Conservation (phyloP, 1,140 invertebrate species). For the Plodia interpunctella region DNA sequence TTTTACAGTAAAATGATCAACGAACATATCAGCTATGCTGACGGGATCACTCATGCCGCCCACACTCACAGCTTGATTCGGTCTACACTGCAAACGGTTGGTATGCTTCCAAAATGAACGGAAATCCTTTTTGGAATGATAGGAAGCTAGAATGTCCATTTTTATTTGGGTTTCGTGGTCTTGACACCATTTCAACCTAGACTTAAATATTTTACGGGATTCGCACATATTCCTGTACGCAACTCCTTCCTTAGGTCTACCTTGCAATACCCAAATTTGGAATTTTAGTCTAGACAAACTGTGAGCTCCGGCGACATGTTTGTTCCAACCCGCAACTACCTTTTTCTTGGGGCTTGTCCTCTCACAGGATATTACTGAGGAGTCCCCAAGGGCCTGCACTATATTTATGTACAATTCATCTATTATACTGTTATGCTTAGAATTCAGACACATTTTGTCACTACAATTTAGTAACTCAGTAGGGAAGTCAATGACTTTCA, state of each 20-base stretch:
- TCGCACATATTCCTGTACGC: conserved; percentile 12
- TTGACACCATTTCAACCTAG: conserved; percentile 17
- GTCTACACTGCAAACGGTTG: conserved; percentile 16
- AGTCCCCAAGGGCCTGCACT: too few relatives aligned
- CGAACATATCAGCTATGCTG: conserved; percentile 22
- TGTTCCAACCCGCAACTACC: neutral
- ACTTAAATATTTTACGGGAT: conserved; percentile 13
- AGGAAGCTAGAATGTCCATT: conserved; percentile 9
- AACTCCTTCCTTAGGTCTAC: neutral
- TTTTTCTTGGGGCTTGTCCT: too few relatives aligned
- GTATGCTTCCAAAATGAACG: conserved; percentile 21
- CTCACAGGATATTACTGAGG: too few relatives aligned
- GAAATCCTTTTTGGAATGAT: conserved; percentile 13
- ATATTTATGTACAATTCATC: too few relatives aligned
- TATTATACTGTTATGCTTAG: too few relatives aligned
- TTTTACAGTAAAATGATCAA: conserved; percentile 20
- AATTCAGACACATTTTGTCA: too few relatives aligned
- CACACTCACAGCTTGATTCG: neutral
- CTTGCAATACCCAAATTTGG: conserved; percentile 13
- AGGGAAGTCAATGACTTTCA: neutral
- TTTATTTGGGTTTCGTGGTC: conserved; percentile 8
- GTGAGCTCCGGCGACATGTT: conserved; percentile 18
- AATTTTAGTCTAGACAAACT: conserved; percentile 16
- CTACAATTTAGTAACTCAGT: too few relatives aligned
- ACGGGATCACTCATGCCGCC: conserved; percentile 13